phyloP scores from a whole-genome alignment of 2,888 invertebrate genomes.

The Morinoia aosen region DNA sequence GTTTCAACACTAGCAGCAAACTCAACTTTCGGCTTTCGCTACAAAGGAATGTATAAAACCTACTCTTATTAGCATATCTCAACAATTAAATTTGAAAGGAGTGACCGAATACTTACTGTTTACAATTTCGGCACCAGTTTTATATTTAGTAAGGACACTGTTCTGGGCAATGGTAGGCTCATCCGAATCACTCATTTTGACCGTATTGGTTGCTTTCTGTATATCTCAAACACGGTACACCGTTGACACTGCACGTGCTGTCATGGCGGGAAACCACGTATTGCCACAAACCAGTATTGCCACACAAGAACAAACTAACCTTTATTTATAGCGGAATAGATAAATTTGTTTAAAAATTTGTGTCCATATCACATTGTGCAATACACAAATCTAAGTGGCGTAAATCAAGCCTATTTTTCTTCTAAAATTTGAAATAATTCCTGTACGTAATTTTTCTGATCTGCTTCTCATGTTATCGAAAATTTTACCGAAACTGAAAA shows the following conservation, averaged over 20 bases:
- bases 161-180: constrained; percentile 42
- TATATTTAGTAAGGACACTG: constrained; percentile 45
- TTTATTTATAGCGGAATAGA: neutral
- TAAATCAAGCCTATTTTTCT: neutral
- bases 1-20: too few species aligned
- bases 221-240: neutral
- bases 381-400: neutral
- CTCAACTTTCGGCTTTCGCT: neutral
- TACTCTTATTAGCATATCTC: neutral
- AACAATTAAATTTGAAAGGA: neutral
- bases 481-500: too few species aligned
- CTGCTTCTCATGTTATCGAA: too few species aligned
- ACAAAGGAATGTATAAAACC: neutral
- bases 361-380: neutral
- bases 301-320: neutral
- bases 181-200: constrained; percentile 46
- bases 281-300: neutral
- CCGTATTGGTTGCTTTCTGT: neutral
- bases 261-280: constrained; percentile 38
- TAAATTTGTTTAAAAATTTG: neutral
- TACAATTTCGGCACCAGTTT: constrained; percentile 43
- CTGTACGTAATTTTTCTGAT: too few species aligned
- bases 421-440: too few species aligned
- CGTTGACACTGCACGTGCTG: constrained; percentile 26
- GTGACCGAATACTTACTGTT: constrained; percentile 34